Evolutionary conservation across 2,113 vertebrate genomes (phyloP).

Genomic region (Gadus chalcogrammus): DNA sequence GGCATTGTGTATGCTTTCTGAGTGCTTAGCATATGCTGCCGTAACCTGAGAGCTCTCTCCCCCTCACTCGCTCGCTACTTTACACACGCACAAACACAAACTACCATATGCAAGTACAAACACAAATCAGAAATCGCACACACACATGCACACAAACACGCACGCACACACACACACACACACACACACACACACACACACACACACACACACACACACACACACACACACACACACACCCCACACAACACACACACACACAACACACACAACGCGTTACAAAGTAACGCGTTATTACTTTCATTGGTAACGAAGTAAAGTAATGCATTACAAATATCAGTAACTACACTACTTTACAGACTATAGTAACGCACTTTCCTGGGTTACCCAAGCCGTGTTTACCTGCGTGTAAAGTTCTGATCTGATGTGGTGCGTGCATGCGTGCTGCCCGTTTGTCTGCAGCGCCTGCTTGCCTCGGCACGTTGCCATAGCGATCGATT

Average conservation of each 20-base stretch:
- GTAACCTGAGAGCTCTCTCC: conserved; percentile 81
- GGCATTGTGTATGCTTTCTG: conserved; percentile 82
- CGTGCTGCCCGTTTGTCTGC: too few relatives aligned
- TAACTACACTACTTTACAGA: too few relatives aligned
- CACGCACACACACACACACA: conserved; percentile 15
- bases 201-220: conserved; percentile 12
- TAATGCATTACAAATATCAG: too few relatives aligned
- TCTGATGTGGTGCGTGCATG: too few relatives aligned
- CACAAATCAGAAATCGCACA: conserved; percentile 7
- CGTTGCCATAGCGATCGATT: too few relatives aligned
- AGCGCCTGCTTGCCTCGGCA: too few relatives aligned
- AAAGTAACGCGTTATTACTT: too few relatives aligned
- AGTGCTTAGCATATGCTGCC: conserved; percentile 83
- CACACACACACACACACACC: conserved; percentile 9
- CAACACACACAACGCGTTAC: too few relatives aligned
- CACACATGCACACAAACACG: conserved; percentile 22
- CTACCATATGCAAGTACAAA: conserved; percentile 11
- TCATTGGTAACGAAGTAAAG: too few relatives aligned
- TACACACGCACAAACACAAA: conserved; percentile 14
- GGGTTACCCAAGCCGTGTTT: too few relatives aligned
- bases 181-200: conserved; percentile 22
- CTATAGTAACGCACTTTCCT: too few relatives aligned
- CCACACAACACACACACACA: conserved; percentile 17
- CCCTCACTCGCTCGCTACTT: conserved; percentile 11
- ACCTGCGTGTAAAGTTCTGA: too few relatives aligned